Percentiles rank a stretch among this genome's conserved stretches.
These are phyloP conservation scores for Apeira syringaria DNA, from an alignment of 2,888 invertebrate species.

Conservation along the genomic window DNA sequence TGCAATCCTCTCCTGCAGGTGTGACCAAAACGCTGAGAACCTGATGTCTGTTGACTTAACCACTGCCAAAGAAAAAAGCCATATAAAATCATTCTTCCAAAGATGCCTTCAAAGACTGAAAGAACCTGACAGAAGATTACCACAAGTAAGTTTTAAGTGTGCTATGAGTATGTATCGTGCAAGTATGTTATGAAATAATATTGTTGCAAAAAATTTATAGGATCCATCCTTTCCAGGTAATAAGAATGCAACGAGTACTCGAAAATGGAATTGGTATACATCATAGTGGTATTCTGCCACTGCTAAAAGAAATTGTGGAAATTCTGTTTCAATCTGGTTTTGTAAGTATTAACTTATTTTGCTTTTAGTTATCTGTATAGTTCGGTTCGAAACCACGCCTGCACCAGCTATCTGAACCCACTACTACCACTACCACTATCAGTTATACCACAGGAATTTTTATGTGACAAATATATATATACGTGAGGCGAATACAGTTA, in stretches of 20 bases:
- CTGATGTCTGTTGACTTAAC: conserved; percentile 90
- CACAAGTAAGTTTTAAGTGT: conserved; percentile 86
- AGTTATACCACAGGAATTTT: too few relatives aligned
- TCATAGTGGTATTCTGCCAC: conserved; percentile 98
- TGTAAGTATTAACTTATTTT: too few relatives aligned
- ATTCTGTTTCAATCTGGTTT: conserved; percentile 97
- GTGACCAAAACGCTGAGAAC: conserved; percentile 84
- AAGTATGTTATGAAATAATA: too few relatives aligned
- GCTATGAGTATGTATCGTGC: too few relatives aligned
- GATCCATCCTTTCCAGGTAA: conserved; percentile 58
- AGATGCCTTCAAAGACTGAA: conserved; percentile 92
- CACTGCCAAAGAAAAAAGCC: conserved; percentile 91
- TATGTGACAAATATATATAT: too few relatives aligned
- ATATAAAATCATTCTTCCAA: conserved; percentile 93
- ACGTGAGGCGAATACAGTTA: too few relatives aligned
- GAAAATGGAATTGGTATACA: conserved; percentile 97
- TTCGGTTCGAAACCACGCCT: too few relatives aligned
- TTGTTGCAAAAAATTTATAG: too few relatives aligned
- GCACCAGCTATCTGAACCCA: too few relatives aligned
- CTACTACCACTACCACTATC: too few relatives aligned
- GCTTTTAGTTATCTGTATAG: too few relatives aligned
- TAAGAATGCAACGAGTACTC: conserved; percentile 66
- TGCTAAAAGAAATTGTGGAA: conserved; percentile 99
- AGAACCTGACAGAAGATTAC: conserved; percentile 93
- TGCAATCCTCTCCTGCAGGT: conserved; percentile 47